Percentiles rank a stretch among this genome's conserved stretches.
These are phyloP conservation scores for Melanotaenia trifasciata DNA, from an alignment of 2,797 vertebrate genomes.

Conservation along the genomic window DNA sequence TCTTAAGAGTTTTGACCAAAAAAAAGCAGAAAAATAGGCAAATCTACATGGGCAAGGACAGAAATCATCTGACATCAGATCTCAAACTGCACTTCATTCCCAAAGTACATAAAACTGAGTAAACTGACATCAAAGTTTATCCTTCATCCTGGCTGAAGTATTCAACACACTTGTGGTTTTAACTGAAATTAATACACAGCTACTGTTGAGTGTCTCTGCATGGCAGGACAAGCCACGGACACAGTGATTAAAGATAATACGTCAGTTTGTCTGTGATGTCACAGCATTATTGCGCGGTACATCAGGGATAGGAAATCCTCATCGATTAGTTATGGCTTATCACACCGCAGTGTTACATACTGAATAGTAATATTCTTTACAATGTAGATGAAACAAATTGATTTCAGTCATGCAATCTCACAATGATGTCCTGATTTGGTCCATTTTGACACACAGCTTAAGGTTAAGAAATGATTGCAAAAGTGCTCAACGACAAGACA, in stretches of 20 bases:
- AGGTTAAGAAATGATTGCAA: conserved; percentile 35
- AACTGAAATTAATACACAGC: conserved; percentile 17
- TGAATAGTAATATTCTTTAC: conserved; percentile 36
- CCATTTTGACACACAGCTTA: conserved; percentile 69
- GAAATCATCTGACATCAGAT: conserved; percentile 17
- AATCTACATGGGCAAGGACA: background rate
- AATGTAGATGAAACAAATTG: conserved; percentile 37
- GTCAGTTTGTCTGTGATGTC: conserved; percentile 40
- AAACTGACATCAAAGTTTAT: conserved; percentile 45
- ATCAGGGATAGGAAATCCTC: conserved; percentile 54
- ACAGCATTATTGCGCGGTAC: conserved; percentile 65
- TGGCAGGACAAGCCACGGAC: conserved; percentile 28
- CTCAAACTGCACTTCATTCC: conserved; percentile 29
- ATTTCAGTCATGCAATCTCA: conserved; percentile 28
- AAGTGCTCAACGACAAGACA: conserved; percentile 29
- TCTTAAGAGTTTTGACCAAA: background rate
- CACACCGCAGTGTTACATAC: conserved; percentile 42
- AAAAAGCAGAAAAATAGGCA: background rate
- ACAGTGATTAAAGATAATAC: conserved; percentile 60
- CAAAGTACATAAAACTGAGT: conserved; percentile 18
- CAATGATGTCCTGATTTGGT: conserved; percentile 68
- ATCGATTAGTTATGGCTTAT: conserved; percentile 74
- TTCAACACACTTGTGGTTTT: conserved; percentile 9
- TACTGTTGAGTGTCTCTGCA: conserved; percentile 17
- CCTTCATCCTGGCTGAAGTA: conserved; percentile 12